Evolutionary conservation across 2,797 vertebrate species (phyloP), one percentile per base, ranked within the genome.

Genomic region (Sciurus carolinensis): DNA sequence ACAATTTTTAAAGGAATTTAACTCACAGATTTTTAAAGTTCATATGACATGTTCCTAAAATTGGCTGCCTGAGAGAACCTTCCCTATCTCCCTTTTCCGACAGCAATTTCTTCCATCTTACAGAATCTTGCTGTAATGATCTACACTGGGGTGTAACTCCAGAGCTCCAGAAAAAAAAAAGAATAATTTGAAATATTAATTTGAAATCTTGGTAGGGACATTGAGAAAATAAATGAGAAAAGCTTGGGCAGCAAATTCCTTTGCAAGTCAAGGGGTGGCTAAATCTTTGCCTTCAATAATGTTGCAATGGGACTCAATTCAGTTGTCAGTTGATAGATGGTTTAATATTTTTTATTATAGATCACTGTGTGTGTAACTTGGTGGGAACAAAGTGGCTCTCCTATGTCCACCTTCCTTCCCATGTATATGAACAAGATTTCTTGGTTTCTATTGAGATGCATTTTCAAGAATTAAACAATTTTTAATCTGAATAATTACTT

Each of bases 401-500:
- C 14, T 80, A 20, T 71, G 33, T 50, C 59, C 24, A 7, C 62
- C 59, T 95, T 86, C 72, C 80, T 66, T 94, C 18, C 24, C 59
- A 57, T 47, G 79, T 64, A 26, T 8, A 28, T n/a, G 30, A 91
- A 67, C 42, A 90, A 87, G 8, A 52, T 33, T 90, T 89, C 52
- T 73, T n/a, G 47, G 22, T 36, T 96, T 97, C 71, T 73, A 71
- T 66, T 91, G 44, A 81, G 52, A 71, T 87, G 3, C 5, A 52
- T 76, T 77, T 87, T 87, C 33, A 57, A 73, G 54, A 88, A 77
- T 66, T 57, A 57, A 57, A 57, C 20, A 57, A 57, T 57, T 64
- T 85, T 84, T 92, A 33, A 66, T 90, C 69, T 50, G 91, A 88
- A n/a, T 52, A 72, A 91, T 88, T 30, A 72, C 7, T 79, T 87